phyloP scores from a whole-genome alignment of 2,888 invertebrate species.

The Drosophila affinis region DNA sequence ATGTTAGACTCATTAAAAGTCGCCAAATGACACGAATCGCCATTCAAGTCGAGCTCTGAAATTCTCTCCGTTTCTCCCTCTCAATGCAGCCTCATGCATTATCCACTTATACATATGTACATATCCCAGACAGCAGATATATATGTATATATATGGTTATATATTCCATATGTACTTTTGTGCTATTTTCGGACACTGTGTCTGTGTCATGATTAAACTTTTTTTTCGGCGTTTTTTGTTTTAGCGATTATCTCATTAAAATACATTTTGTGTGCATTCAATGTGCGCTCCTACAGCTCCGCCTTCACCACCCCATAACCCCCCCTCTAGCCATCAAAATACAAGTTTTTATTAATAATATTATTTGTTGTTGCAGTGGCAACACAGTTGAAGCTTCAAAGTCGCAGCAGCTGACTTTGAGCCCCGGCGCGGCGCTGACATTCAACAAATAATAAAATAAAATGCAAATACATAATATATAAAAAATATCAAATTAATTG shows the following conservation, averaged over 20 bases:
- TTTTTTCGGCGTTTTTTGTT: conserved; percentile 40
- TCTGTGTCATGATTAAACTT: conserved; percentile 31
- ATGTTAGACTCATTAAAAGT: conserved; percentile 36
- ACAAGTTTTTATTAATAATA: conserved; percentile 41
- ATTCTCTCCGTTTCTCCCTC: not conserved
- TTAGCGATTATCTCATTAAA: conserved; percentile 76
- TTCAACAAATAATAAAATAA: conserved; percentile 42
- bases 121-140: conserved; percentile 4
- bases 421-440: conserved; percentile 62
- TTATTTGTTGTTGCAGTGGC: conserved; percentile 54
- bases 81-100: conserved; percentile 41
- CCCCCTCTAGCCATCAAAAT: conserved; percentile 7
- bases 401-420: conserved; percentile 62
- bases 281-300: conserved; percentile 36
- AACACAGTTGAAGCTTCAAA: conserved; percentile 55
- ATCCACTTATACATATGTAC: conserved; percentile 19
- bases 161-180: conserved; percentile 6
- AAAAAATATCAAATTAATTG: conserved; percentile 25
- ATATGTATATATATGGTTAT: not conserved
- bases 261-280: conserved; percentile 70
- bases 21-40: conserved; percentile 36
- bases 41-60: conserved; percentile 11
- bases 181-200: conserved; percentile 24
- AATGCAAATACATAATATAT: conserved; percentile 12
- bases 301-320: conserved; percentile 8